Evolutionary conservation across 2,888 invertebrate species (phyloP), one percentile per base, ranked within the genome.

Genomic region (Keiferia lycopersicella): DNA sequence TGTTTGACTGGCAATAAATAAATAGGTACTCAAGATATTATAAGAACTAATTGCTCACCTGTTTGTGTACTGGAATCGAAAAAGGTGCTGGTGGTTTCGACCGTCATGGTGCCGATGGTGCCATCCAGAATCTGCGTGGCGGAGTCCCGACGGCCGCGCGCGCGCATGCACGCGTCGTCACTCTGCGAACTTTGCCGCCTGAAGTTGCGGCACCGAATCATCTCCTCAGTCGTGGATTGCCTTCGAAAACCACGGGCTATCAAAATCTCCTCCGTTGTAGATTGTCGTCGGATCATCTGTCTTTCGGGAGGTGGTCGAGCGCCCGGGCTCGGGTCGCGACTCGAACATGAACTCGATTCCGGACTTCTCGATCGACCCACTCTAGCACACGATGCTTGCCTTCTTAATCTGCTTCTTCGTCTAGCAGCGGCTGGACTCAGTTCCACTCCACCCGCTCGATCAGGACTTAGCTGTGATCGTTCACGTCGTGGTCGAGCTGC

Each of bases 21-120:
- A 16, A 50, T 8, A 50, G 20, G 14, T 20, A 11, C 11, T 12
- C 1, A 1, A 53, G 10, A 26, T 53, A 51, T 1, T 22, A 18
- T 20, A 51, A 11, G 12, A 26, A 26, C 14, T 11, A 11, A 12
- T 16, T 45, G 20, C 96, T 95, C 80, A 97, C 97, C 97, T 82
- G 97, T 97, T 91, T 97, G 97, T 30, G 97, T 97, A 84, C 97
- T 97, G 71, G 96, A 97, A 88, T 97, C 97, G 82, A 97, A 97
- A 86, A 97, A 97, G 0, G 97, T 97, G 86, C 97, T 97, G 4
- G 97, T 96, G 2, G 97, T 97, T 85, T 98, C 97, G 30, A 97
- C 97, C 0, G 97, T 97, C 98, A 98, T 98, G 45, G 97, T 96
- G 38, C 96, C 97, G 70, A 97, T 95, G 30, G 97, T 98, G 16